These are phyloP conservation scores for Clarias macrocephalus DNA, from an alignment of 2,113 vertebrate species.

Conservation along the genomic window DNA sequence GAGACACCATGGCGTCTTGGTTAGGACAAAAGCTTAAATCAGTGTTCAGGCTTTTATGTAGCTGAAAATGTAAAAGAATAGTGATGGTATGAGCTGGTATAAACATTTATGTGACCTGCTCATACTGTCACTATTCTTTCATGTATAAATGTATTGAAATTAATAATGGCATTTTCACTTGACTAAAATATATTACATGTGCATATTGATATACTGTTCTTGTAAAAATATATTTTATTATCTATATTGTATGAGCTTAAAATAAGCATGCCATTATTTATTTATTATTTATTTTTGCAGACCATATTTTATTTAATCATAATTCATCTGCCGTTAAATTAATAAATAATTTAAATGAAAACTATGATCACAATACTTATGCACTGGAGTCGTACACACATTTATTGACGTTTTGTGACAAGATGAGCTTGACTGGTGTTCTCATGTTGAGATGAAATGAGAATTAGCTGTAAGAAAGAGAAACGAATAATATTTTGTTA, in stretches of 20 bases:
- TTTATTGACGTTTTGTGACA: slow-evolving; percentile 16
- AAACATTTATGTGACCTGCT: not conserved
- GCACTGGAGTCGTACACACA: not conserved
- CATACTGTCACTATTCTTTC: not conserved
- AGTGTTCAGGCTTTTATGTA: not conserved
- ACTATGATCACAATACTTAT: not conserved
- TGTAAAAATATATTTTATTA: not conserved
- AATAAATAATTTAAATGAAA: not conserved
- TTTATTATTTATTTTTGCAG: too few relatives aligned
- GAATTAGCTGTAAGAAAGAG: slow-evolving; percentile 60
- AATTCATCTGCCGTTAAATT: not conserved
- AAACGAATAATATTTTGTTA: not conserved
- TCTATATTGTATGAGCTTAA: not conserved
- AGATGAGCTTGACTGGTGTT: not conserved
- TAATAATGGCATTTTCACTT: not conserved
- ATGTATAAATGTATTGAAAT: not conserved
- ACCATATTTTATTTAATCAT: not conserved
- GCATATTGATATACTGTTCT: not conserved
- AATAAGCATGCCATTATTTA: not conserved
- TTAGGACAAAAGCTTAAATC: slow-evolving; percentile 2
- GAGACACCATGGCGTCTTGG: not conserved
- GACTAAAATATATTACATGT: not conserved
- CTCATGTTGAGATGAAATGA: slow-evolving; percentile 59
- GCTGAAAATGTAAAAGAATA: not conserved
- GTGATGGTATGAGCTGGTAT: not conserved